Percentiles rank a stretch among this genome's conserved stretches.
phyloP scores from a whole-genome alignment of 2,888 invertebrate species.

The Heliconius ethilla region DNA sequence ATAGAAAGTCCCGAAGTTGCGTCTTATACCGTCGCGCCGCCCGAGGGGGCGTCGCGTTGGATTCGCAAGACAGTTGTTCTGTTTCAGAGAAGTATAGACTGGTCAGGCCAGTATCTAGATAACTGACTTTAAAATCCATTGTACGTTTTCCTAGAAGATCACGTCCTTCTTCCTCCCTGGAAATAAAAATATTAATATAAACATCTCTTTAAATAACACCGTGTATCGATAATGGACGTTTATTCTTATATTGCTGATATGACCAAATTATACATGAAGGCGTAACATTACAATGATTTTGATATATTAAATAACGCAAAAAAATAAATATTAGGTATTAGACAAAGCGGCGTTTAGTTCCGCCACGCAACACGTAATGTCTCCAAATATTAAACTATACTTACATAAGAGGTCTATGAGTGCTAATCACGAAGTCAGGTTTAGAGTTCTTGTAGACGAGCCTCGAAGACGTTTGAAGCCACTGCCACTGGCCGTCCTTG shows the following conservation, averaged over 20 bases:
- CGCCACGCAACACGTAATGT: no score
- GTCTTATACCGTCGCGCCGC: slow-evolving; percentile 96
- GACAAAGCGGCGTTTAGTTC: no score
- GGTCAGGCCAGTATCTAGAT: slow-evolving; percentile 95
- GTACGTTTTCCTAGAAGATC: slow-evolving; percentile 98
- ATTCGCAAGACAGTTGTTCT: slow-evolving; percentile 87
- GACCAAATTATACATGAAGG: no score
- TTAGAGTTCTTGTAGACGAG: slow-evolving; percentile 99
- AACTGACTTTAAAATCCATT: slow-evolving; percentile 99
- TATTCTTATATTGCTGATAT: no score
- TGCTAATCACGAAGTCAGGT: slow-evolving; percentile 99
- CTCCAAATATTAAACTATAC: slow-evolving; percentile 52
- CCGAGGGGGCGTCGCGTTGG: slow-evolving; percentile 86
- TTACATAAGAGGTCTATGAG: slow-evolving; percentile 98
- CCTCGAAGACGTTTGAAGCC: slow-evolving; percentile 97
- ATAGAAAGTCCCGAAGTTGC: slow-evolving; percentile 94
- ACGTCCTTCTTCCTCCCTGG: slow-evolving; percentile 98
- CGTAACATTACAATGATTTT: no score
- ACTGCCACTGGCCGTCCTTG: slow-evolving; percentile 97
- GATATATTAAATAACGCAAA: no score
- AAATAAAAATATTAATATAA: slow-evolving; percentile 47
- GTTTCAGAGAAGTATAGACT: slow-evolving; percentile 94
- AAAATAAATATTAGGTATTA: no score
- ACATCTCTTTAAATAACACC: not conserved
- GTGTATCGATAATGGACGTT: no score